Base-by-base conservation (phyloP, 2,797 vertebrate species). In the Simalia tracyae region DNA sequence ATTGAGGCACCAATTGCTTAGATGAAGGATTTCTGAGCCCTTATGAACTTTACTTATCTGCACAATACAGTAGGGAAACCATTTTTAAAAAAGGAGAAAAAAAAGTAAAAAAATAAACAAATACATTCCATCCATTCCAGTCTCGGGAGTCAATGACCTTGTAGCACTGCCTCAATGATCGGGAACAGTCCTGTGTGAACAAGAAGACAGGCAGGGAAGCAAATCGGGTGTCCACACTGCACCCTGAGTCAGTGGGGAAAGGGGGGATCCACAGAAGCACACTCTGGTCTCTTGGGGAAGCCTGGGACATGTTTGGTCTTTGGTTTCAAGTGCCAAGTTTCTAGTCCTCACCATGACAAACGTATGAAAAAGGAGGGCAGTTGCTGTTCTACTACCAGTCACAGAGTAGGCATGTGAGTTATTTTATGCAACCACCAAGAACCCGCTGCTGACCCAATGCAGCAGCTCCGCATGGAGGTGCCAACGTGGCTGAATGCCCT, bases 101-200 rank as follows among this genome's bases (percentile, higher is more conserved):
- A 17, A 31, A 7, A 42, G n/a, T 50, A 85, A 54, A 36, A 76
- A 84, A 86, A 31, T 46, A 85, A 87, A 31, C 59, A n/a, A 89
- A 92, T 92, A 92, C 91, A 92, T 89, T 92, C 91, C 91, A 92
- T 92, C 91, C 91, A 92, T 89, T 92, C 91, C 91, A 89, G 88
- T 89, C 91, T 86, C 54, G 88, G 91, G 81, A 86, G 91, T 86
- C 91, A 89, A 85, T 92, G 91, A 92, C 91, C 91, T 84, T 89
- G 91, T 89, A 89, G 87, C 91, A 89, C 88, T 92, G 91, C 88
- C 91, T 92, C 91, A 92, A 85, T 31, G 88, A 89, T 57, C 91
- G 88, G 88, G 91, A 89, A 89, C 88, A 24, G 84, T 89, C 91
- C 91, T 92, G 91, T 92, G 88, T 92, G 91, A 92, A 92, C 88